Base-by-base conservation (phyloP, 2,113 vertebrate species). In the Platichthys flesus region DNA sequence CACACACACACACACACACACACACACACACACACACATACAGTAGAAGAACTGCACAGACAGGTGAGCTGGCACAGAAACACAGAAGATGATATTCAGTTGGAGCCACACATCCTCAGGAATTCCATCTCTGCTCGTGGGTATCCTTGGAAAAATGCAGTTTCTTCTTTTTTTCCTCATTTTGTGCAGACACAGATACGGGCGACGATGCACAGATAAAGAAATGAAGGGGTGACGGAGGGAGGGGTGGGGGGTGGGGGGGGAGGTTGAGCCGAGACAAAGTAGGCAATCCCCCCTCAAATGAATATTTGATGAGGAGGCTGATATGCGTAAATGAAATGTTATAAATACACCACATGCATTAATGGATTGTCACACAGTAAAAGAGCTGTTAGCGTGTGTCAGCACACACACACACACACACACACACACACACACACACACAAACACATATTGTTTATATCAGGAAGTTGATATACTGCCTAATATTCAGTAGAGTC, bases 241-340 rank as follows among this genome's bases (percentile, higher is more conserved):
- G 23, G 71, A 54, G 18, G 16, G 42, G 9, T 42, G 9, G 4
- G n/a, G 54, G 28, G 26, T 3, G 2, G 26, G 26, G 26, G 26
- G 3, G 3, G 26, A 28, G 26, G 42, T 3, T 71, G 9, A 76
- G 67, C 18, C 13, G 21, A 85, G 64, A 81, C 74, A 77, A 83
- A 89, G 75, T 64, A 62, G 71, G 68, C 74, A 72, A 87, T 87
- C 84, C 76, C 59, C 51, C 64, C 24, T 59, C 40, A 64, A 78
- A 88, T 90, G 61, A 87, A 88, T 87, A 87, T 87, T 91, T 76
- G 68, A 91, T 89, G 74, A 83, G 83, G 16, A 73, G 31, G 80
- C 78, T 74, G 78, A 87, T 82, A 80, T 81, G 71, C 80, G 66
- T 58, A 82, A 89, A 78, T 80, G 73, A 88, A 78, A 86, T 66